Base-by-base conservation (phyloP, 1,140 invertebrate genomes). In the Dufourea novaeangliae region DNA sequence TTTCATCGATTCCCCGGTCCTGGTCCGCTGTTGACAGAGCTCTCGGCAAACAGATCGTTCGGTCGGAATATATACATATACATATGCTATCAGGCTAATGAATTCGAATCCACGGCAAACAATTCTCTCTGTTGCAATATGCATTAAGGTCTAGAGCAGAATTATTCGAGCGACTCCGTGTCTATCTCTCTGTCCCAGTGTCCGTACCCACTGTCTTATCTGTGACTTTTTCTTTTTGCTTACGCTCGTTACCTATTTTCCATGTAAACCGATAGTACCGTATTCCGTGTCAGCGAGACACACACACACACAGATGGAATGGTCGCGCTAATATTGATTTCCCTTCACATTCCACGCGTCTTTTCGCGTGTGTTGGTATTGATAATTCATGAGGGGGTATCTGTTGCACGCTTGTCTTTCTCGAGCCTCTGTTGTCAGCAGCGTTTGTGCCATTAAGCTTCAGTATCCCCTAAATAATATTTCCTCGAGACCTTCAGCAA, bases 241-340 rank as follows among this genome's bases (percentile, higher is more conserved):
- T 25, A 1, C 7, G 12, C 29, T 59, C 22, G 59, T 62, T 63
- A 64, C 41, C 29, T 6, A 37, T 74, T 66, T 74, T 66, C 22
- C 22, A 14, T 32, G 25, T 54, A 66, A 64, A 54, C 29, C 32
- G 46, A 56, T 64, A 73, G 71, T 66, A 39, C 37, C 41, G 32
- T 25, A 63, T 72, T 54, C 61, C 37, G 59, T 73, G 61, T 66
- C 71, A 73, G 44, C 25, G 70, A 73, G 27, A 20, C 29, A 73
- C 44, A n/a, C n/a, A n/a, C n/a, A n/a, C n/a, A n/a, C n/a, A n/a
- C n/a, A n/a, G n/a, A n/a, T n/a, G n/a, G n/a, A n/a, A 64, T 64
- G 34, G 64, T 73, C 54, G 22, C 50, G 70, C 70, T 73, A n/a
- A 34, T 72, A 72, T 73, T 52, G 71, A 73, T 66, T 66, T 73